Base-by-base conservation (phyloP, 1,140 invertebrate species). In the Musca vetustissima region DNA sequence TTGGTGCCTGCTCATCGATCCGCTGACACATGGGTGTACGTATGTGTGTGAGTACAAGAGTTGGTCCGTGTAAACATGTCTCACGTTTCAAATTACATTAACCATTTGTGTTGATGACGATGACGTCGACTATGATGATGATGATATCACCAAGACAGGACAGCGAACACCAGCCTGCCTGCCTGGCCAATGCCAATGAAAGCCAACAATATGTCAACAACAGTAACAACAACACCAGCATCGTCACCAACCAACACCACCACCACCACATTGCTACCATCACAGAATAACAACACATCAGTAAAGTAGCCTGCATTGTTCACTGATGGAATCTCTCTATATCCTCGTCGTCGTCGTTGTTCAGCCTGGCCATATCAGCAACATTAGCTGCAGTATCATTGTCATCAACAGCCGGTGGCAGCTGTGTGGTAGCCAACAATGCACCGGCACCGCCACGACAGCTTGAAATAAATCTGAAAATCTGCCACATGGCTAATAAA, bases 51-150 rank as follows among this genome's bases (percentile, higher is more conserved):
- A 8, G 36, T 13, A 2, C 2, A 11, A 11, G 36, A 43, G 36
- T 43, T 61, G 57, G 9, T 59, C n/a, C 28, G 24, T 32, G 25
- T 28, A 28, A 59, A 61, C 57, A 61, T 32, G 57, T 43, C 57
- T 17, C 57, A 61, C 32, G 57, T 61, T 36, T 61, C 57, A 61
- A 32, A 61, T 61, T 61, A 61, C 57, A 61, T 36, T 61, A 61
- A 61, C 28, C 57, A 61, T 61, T 61, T 61, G 36, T 32, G 57
- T 36, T 61, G 57, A 61, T 61, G 36, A 36, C 57, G 11, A 28
- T 36, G 57, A 43, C 57, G 36, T 8, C 36, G 4, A 43, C 11
- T 6, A 61, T 61, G 36, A 36, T 32, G 21, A 28, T 61, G 36
- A 43, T 61, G 57, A 61, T 32, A 61, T 32, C 57, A 61, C n/a